Evolutionary conservation across 2,888 invertebrate species (phyloP).

Genomic region (Toxonevra muliebris): DNA sequence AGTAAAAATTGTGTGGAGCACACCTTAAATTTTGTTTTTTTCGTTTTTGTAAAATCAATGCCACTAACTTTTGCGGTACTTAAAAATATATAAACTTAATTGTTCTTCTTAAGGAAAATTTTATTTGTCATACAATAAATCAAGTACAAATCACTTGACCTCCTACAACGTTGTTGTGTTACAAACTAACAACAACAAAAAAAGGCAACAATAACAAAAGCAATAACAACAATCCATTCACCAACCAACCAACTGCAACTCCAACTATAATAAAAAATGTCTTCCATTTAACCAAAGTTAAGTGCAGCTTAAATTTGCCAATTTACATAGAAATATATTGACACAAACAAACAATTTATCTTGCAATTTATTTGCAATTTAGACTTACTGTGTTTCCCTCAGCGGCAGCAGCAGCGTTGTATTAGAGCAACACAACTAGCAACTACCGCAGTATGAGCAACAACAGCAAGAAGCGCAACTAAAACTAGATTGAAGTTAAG

Average conservation of each 20-base stretch:
- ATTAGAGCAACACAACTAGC: background rate
- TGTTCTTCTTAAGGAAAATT: conserved; percentile 5
- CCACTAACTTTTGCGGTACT: too few species aligned
- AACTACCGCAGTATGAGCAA: background rate
- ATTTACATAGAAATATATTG: conserved; percentile 29
- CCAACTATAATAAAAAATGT: background rate
- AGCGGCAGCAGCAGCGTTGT: background rate
- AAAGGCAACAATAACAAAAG: too few species aligned
- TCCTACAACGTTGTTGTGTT: conserved; percentile 21
- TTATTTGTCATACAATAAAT: conserved; percentile 20
- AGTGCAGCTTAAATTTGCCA: conserved; percentile 27
- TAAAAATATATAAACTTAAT: too few species aligned
- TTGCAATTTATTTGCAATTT: conserved; percentile 30
- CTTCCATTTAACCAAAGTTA: conserved; percentile 19
- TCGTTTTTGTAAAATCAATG: too few species aligned
- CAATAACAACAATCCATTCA: background rate
- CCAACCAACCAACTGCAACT: background rate
- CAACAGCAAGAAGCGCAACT: background rate
- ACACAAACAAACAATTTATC: conserved; percentile 29
- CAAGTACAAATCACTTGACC: conserved; percentile 28
- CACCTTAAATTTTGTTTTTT: too few species aligned
- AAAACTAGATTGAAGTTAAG: background rate
- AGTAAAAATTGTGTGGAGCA: too few species aligned
- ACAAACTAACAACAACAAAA: background rate
- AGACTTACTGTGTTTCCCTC: conserved; percentile 14